Conservation (phyloP, 2,888 invertebrate species). For the Tridacna gigas region DNA sequence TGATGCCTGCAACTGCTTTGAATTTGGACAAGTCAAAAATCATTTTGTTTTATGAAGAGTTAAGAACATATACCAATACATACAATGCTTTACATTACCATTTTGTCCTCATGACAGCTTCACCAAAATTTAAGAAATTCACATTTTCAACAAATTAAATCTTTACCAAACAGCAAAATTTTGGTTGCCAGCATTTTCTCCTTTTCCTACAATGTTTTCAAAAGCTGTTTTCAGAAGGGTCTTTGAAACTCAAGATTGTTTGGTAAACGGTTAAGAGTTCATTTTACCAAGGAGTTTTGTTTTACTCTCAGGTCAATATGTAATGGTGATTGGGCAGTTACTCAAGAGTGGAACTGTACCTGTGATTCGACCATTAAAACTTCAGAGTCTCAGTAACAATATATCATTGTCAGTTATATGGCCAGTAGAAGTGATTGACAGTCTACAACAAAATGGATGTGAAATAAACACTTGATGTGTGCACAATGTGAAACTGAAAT, state of each 20-base stretch:
- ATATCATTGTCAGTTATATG: conserved; percentile 64
- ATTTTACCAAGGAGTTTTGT: too few relatives aligned
- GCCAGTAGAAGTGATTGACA: conserved; percentile 73
- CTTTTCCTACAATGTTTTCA: background rate
- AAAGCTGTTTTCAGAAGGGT: background rate
- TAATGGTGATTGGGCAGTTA: conserved; percentile 72
- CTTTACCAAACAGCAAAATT: too few relatives aligned
- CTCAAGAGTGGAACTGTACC: conserved; percentile 54
- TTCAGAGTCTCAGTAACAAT: conserved; percentile 71
- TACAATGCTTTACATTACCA: too few relatives aligned
- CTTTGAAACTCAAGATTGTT: background rate
- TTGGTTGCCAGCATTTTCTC: background rate
- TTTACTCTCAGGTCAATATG: conserved; percentile 68
- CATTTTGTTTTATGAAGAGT: too few relatives aligned
- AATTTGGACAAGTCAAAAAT: too few relatives aligned
- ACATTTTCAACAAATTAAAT: too few relatives aligned
- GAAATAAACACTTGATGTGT: background rate
- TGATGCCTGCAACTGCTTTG: too few relatives aligned
- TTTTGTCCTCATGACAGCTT: too few relatives aligned
- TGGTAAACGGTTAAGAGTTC: background rate
- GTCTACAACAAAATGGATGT: conserved; percentile 43
- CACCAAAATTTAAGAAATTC: too few relatives aligned
- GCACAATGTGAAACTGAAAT: background rate
- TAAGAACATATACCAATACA: too few relatives aligned
- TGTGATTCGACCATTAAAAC: conserved; percentile 68